phyloP scores from a whole-genome alignment of 2,888 invertebrate genomes.

The Ecdyonurus torrentis region DNA sequence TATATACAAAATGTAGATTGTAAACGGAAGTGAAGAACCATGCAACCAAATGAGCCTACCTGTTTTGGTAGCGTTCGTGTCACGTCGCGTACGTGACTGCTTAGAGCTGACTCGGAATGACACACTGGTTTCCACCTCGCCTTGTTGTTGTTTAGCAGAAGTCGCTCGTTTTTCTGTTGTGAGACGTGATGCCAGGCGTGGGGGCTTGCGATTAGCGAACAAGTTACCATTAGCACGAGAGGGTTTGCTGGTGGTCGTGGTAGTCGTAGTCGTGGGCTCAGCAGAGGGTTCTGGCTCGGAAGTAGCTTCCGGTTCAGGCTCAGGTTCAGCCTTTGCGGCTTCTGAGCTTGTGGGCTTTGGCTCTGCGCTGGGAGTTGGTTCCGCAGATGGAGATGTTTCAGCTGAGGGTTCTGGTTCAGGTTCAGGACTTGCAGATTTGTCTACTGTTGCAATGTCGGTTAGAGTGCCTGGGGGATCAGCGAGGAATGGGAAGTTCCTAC shows the following conservation, averaged over 20 bases:
- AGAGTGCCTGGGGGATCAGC: slow-evolving; percentile 23
- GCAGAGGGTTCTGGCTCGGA: slow-evolving; percentile 4
- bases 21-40: no score
- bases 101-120: slow-evolving; percentile 57
- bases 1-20: no score
- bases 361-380: slow-evolving; percentile 22
- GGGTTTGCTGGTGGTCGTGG: neutral
- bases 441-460: slow-evolving; percentile 20
- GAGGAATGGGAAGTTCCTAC: slow-evolving; percentile 63
- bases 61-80: neutral
- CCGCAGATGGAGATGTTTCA: slow-evolving; percentile 14
- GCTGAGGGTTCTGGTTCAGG: slow-evolving; percentile 19
- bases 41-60: no score
- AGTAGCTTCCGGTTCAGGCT: slow-evolving; percentile 25
- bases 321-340: slow-evolving; percentile 25
- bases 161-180: neutral
- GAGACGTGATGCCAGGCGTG: neutral
- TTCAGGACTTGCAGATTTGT: slow-evolving; percentile 13
- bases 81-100: slow-evolving; percentile 17
- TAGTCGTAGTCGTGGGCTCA: slow-evolving; percentile 3
- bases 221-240: neutral
- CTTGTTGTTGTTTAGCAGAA: neutral
- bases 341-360: slow-evolving; percentile 28
- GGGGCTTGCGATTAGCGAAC: neutral
- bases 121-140: slow-evolving; percentile 65